Evolutionary conservation across 2,113 vertebrate genomes (phyloP), one percentile per base, ranked within the genome.

Genomic region (Cinclus cinclus): DNA sequence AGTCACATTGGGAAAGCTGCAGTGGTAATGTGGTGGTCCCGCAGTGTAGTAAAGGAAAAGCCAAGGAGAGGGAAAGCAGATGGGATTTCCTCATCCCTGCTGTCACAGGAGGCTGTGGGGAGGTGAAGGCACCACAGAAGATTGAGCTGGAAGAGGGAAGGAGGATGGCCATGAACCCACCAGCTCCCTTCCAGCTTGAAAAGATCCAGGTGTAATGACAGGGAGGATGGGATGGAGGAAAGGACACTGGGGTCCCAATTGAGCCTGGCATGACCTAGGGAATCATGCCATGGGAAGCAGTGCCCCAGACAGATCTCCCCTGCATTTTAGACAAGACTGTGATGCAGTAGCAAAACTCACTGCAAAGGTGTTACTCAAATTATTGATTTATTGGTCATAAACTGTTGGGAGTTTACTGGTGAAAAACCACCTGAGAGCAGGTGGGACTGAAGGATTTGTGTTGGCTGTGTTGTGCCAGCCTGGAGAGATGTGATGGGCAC

Each of bases 281-380:
- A 31, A 4, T 9, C 2, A 0, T 0, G 1, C 4, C 21, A 25
- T 2, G 1, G 55, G 25, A 49, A 52, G 28, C 11, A 13, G 30
- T 2, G 13, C 37, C 42, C 58, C 44, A 49, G 53, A 78, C 3
- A 12, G 15, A n/a, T n/a, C 33, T 25, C 41, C 9, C 44, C 44
- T 24, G 60, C 28, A 7, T 30, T 86, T 55, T 3, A 53, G 39
- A 31, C 25, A 25, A 47, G 9, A 4, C 39, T 5, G 4, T 25
- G 52, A 33, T 27, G 13, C 47, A 22, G 79, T 1, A 49, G 13
- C 27, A 46, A 27, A 77, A 30, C 12, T 47, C 13, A 0, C 8
- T 3, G 3, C 16, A 17, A n/a, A 59, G 19, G 10, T 6, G 17
- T 13, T 31, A 10, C 18, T 71, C 49, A n/a, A 50, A 60, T 41